phyloP scores from a whole-genome alignment of 1,140 invertebrate genomes.

The Caenorhabditis inopinata region DNA sequence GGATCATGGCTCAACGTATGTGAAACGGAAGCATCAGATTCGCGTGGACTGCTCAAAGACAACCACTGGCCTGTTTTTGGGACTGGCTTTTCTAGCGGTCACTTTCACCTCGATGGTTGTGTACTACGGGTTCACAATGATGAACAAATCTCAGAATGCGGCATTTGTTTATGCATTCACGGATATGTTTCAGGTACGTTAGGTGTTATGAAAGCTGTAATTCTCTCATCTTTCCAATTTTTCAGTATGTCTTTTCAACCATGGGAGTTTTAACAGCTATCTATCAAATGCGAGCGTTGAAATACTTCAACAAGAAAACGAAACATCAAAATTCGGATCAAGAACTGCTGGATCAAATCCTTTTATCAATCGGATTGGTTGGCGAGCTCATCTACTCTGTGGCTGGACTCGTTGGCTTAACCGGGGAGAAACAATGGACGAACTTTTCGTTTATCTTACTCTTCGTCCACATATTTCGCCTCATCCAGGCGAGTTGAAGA shows the following conservation, averaged over 20 bases:
- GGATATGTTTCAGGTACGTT: constrained; percentile 59
- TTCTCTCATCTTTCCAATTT: background rate
- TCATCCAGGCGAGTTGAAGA: constrained; percentile 55
- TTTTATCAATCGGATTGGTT: constrained; percentile 59
- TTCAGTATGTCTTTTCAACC: constrained; percentile 55
- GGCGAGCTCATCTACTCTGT: constrained; percentile 65
- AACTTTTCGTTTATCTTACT: constrained; percentile 55
- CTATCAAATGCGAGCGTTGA: constrained; percentile 59
- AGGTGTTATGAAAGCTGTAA: too few species aligned
- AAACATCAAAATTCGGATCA: constrained; percentile 41
- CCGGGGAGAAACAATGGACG: constrained; percentile 57
- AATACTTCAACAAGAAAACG: constrained; percentile 48
- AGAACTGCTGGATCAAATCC: constrained; percentile 62
- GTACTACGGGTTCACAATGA: constrained; percentile 61
- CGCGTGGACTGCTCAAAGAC: constrained; percentile 64
- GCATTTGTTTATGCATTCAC: constrained; percentile 62
- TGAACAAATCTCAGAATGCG: constrained; percentile 51
- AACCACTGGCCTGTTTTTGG: constrained; percentile 58
- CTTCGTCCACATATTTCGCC: constrained; percentile 59
- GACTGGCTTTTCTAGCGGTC: constrained; percentile 60
- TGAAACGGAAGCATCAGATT: constrained; percentile 61
- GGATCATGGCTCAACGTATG: constrained; percentile 11
- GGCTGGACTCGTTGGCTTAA: constrained; percentile 60
- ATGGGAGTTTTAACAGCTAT: constrained; percentile 57
- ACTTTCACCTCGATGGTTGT: constrained; percentile 66